A percentile compares a stretch with the other conserved stretches of the same genome.
These are phyloP conservation scores for Polyergus mexicanus DNA, from an alignment of 1,140 invertebrate genomes.

Conservation along the genomic window DNA sequence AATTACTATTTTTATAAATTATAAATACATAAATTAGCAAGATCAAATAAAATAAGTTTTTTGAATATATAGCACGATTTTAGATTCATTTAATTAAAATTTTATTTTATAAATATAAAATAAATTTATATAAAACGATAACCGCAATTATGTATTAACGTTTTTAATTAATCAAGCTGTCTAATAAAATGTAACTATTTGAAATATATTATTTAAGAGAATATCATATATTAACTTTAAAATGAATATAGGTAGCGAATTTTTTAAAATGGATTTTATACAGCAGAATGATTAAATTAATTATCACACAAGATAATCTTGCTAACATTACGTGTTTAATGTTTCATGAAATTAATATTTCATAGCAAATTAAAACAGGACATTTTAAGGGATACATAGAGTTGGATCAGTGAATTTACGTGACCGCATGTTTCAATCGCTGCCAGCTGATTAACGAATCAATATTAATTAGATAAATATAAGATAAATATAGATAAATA, in stretches of 20 bases:
- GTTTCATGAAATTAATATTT: slow-evolving; percentile 48
- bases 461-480: slow-evolving; percentile 64
- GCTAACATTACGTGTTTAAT: background rate
- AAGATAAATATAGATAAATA: slow-evolving; percentile 33
- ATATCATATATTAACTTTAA: background rate
- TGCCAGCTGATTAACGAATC: slow-evolving; percentile 64
- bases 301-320: slow-evolving; percentile 16
- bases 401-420: slow-evolving; percentile 4
- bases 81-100: slow-evolving; percentile 1
- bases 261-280: background rate
- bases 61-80: background rate
- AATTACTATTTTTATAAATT: background rate
- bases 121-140: background rate
- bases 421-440: slow-evolving; percentile 37
- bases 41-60: background rate
- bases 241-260: background rate
- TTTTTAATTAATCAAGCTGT: background rate
- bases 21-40: background rate
- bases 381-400: background rate
- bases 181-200: background rate
- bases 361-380: background rate
- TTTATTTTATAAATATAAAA: background rate
- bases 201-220: background rate
- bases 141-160: background rate
- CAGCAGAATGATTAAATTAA: slow-evolving; percentile 25